Evolutionary conservation across 1,140 invertebrate genomes (phyloP).

Genomic region (honey bee (Apis mellifera)): Amel_HAv3.1 CM009943.2:5606501-5607000

Average conservation of each 20-base stretch:
- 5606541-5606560: constrained; percentile 37
- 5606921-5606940: constrained; percentile 76
- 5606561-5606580: constrained; percentile 22
- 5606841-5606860: constrained; percentile 80
- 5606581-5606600: constrained; percentile 34
- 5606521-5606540: background rate
- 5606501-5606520: background rate
- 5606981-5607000: constrained; percentile 50
- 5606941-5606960: constrained; percentile 73
- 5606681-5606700: constrained; percentile 78
- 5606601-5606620: constrained; percentile 2
- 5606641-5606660: background rate
- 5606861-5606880: constrained; percentile 81
- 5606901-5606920: constrained; percentile 72
- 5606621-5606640: constrained; percentile 13
- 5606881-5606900: constrained; percentile 82
- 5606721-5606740: constrained; percentile 58
- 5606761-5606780: constrained; percentile 47
- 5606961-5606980: constrained; percentile 7
- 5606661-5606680: constrained; percentile 56
- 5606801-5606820: constrained; percentile 38
- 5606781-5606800: constrained; percentile 42
- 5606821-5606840: constrained; percentile 65
- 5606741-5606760: constrained; percentile 23
- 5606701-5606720: constrained; percentile 80